phyloP scores from a whole-genome alignment of 2,888 invertebrate species.

The Clostera curtula region DNA sequence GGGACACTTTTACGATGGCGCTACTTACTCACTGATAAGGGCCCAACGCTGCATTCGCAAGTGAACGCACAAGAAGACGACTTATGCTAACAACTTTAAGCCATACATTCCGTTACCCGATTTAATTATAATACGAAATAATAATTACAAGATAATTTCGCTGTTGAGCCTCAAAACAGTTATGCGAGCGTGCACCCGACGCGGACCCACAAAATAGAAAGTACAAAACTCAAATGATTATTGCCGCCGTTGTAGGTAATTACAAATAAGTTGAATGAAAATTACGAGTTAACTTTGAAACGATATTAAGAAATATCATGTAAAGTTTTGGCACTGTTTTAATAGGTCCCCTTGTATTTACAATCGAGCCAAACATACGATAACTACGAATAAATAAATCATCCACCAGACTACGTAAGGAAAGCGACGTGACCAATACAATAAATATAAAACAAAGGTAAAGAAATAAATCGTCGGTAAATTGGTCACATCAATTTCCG shows the following conservation, averaged over 20 bases:
- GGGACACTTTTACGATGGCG: constrained; percentile 73
- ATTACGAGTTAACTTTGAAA: constrained; percentile 53
- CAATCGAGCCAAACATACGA: constrained; percentile 29
- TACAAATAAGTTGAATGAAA: constrained; percentile 33
- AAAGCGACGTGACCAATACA: constrained; percentile 61
- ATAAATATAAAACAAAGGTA: constrained; percentile 46
- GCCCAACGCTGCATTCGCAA: constrained; percentile 39
- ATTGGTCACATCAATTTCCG: constrained; percentile 69
- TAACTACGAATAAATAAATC: constrained; percentile 48
- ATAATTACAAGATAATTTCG: constrained; percentile 72
- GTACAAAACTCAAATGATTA: constrained; percentile 46
- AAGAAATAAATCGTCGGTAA: constrained; percentile 53
- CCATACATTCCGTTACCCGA: constrained; percentile 54
- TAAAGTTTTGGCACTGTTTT: constrained; percentile 42
- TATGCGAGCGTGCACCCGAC: constrained; percentile 50
- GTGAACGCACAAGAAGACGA: constrained; percentile 59
- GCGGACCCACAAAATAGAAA: constrained; percentile 56
- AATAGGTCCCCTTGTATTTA: constrained; percentile 28
- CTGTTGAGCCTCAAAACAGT: constrained; percentile 63
- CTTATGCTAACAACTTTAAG: constrained; percentile 59
- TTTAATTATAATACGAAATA: constrained; percentile 64
- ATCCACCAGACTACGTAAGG: constrained; percentile 54
- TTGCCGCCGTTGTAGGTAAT: constrained; percentile 34
- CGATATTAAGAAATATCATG: constrained; percentile 66
- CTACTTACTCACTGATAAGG: constrained; percentile 69